phyloP scores from a whole-genome alignment of 2,888 invertebrate species.

The Tetheella fluctuosa region DNA sequence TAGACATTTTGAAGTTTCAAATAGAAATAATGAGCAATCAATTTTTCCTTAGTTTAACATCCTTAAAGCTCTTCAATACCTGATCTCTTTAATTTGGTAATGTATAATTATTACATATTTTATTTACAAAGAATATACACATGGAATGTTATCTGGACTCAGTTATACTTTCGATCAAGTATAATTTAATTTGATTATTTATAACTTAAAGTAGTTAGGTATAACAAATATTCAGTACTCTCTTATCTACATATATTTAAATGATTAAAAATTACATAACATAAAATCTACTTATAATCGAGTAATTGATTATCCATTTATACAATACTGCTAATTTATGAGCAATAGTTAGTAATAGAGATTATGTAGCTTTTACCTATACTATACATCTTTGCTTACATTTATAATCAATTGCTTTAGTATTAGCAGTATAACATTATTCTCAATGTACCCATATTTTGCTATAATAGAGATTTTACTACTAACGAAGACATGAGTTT shows the following conservation, averaged over 20 bases:
- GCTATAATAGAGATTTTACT: background rate
- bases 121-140: conserved; percentile 75
- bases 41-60: conserved; percentile 64
- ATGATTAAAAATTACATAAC: conserved; percentile 43
- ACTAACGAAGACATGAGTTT: background rate
- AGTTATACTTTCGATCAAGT: conserved; percentile 66
- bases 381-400: conserved; percentile 1
- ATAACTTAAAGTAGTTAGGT: conserved; percentile 58
- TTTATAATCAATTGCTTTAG: background rate
- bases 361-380: background rate
- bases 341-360: conserved; percentile 51
- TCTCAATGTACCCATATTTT: background rate
- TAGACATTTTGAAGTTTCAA: conserved; percentile 41
- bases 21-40: conserved; percentile 71
- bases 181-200: conserved; percentile 60
- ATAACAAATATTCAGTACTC: conserved; percentile 80
- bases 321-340: conserved; percentile 71
- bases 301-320: conserved; percentile 66
- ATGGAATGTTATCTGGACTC: conserved; percentile 82
- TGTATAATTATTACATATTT: conserved; percentile 59
- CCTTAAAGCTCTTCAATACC: conserved; percentile 77
- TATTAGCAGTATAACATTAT: background rate
- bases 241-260: conserved; percentile 57
- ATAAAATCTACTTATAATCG: conserved; percentile 56
- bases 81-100: conserved; percentile 56